Conservation (phyloP, 2,113 vertebrate species). For the Gorsachius goisagi region DNA sequence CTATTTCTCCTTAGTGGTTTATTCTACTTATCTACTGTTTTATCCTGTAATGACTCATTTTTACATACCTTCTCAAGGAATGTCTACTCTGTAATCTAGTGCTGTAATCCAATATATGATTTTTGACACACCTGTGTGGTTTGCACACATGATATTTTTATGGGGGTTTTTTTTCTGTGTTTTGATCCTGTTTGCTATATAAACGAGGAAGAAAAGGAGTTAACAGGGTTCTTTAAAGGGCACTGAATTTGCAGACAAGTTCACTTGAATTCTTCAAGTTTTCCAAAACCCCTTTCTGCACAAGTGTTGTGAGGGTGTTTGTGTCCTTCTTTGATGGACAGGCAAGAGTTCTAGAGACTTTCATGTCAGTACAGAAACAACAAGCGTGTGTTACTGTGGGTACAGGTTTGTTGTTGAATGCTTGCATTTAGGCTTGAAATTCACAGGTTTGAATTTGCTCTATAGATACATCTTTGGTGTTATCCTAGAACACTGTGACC, state of each 20-base stretch:
- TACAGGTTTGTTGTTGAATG: background rate
- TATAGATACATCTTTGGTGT: background rate
- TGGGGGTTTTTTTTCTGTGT: background rate
- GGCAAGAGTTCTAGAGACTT: background rate
- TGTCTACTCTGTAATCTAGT: background rate
- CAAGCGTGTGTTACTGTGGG: fast-evolving
- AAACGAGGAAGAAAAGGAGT: background rate
- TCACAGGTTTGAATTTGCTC: background rate
- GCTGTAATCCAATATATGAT: background rate
- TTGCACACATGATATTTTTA: background rate
- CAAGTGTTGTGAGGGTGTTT: background rate
- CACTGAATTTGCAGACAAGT: background rate
- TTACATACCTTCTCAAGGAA: background rate
- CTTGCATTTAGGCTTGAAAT: background rate
- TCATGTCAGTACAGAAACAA: background rate
- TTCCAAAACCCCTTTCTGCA: background rate
- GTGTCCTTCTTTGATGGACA: background rate
- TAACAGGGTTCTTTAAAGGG: background rate
- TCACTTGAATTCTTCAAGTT: background rate
- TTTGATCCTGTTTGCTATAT: background rate
- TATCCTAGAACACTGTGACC: background rate
- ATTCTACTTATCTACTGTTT: background rate
- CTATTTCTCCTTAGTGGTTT: background rate
- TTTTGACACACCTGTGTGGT: background rate
- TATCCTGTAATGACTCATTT: background rate